Base-by-base conservation (phyloP, 2,797 vertebrate genomes). In the Squalus acanthias region DNA sequence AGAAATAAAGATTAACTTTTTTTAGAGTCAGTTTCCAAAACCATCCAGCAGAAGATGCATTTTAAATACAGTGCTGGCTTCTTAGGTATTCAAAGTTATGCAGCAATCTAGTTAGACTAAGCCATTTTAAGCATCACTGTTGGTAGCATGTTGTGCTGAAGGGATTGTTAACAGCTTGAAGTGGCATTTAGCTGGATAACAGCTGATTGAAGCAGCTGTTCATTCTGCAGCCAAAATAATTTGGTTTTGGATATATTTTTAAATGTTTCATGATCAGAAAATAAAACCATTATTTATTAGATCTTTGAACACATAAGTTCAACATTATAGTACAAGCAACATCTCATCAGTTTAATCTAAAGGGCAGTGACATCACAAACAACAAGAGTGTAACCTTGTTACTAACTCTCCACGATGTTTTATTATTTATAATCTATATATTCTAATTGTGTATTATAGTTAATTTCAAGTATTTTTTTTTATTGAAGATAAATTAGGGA, bases 201-300 rank as follows among this genome's bases (percentile, higher is more conserved):
- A 63, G 88, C 88, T 91, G 88, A 91, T 57, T 57, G 88, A 57
- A 91, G 88, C 88, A 91, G 88, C 53, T 91, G 88, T 60, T 91
- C 57, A 57, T 91, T 91, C 46, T 91, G 24, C 88, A 91, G 13
- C 88, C 26, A 91, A 91, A 60, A n/a, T 91, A 91, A 91, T 91
- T 91, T 91, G 57, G 88, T 91, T 29, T 63, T 20, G 63, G 57
- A 91, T 91, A 91, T 63, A 13, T 57, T 63, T 91, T 91, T 29
- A 91, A 91, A 89, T 89, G 88, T 60, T 53, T 29, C 6, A 33
- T 63, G 29, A 60, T 29, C 33, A 91, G n/a, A 82, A 85, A 85
- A 46, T 46, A 85, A 46, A 46, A 46, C 5, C n/a, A 85, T 85
- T 85, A 22, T 85, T 50, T 39, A 46, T 85, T 46, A 46, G 39